phyloP scores from a whole-genome alignment of 2,113 vertebrate species.

The Phaetusa simplex region DNA sequence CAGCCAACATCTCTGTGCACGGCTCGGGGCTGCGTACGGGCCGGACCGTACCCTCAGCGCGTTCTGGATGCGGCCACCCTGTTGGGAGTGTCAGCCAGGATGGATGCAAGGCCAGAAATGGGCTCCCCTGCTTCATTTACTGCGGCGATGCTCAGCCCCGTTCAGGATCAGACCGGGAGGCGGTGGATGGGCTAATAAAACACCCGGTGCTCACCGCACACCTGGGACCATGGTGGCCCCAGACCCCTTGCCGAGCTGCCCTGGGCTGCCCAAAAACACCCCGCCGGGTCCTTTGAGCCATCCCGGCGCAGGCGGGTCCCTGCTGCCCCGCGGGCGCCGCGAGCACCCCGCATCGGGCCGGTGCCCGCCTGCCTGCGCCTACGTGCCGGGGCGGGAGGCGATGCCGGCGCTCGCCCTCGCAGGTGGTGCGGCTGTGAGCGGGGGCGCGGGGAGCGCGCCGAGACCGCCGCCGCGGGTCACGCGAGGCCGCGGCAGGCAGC shows the following conservation, averaged over 20 bases:
- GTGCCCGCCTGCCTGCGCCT: neutral
- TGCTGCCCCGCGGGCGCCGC: rapidly evolving
- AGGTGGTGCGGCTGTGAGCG: neutral
- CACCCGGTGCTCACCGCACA: rapidly evolving
- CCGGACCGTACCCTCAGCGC: rapidly evolving
- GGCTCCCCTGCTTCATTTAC: neutral
- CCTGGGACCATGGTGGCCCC: rapidly evolving
- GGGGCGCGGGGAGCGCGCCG: neutral
- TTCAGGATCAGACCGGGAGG: neutral
- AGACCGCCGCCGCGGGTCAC: neutral
- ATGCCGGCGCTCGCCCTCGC: neutral
- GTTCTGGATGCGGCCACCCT: neutral
- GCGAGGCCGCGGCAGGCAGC: neutral
- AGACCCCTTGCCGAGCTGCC: neutral
- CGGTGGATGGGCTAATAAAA: neutral
- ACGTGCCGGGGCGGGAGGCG: neutral
- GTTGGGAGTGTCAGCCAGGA: neutral
- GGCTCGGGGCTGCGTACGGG: neutral
- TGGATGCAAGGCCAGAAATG: neutral
- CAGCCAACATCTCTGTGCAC: rapidly evolving
- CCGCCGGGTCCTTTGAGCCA: neutral
- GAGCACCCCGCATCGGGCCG: neutral
- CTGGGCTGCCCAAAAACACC: neutral
- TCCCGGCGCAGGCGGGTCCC: neutral
- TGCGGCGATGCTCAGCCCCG: neutral